Evolutionary conservation across 2,888 invertebrate species (phyloP).

Genomic region (Philhelius pedissequus): DNA sequence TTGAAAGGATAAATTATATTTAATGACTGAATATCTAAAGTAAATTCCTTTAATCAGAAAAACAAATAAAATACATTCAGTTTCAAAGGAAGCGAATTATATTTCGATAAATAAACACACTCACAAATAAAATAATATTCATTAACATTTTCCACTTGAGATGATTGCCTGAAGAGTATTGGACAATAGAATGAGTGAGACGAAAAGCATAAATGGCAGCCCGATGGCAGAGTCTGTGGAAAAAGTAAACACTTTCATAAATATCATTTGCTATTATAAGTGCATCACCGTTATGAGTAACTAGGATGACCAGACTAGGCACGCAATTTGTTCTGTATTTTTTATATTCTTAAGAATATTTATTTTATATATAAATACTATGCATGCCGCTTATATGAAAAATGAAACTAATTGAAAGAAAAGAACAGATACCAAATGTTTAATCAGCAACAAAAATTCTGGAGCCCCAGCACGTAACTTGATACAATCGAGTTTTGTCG

Average conservation of each 20-base stretch:
- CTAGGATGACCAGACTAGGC: neutral
- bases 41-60: neutral
- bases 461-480: too few relatives aligned
- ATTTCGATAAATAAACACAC: conserved; percentile 41
- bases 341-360: too few relatives aligned
- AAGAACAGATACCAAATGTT: too few relatives aligned
- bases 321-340: too few relatives aligned
- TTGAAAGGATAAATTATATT: neutral
- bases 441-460: too few relatives aligned
- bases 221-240: conserved; percentile 2
- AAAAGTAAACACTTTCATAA: conserved; percentile 35
- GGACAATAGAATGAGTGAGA: neutral
- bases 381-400: too few relatives aligned
- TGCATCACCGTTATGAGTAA: conserved; percentile 4
- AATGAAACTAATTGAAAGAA: too few relatives aligned
- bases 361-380: too few relatives aligned
- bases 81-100: conserved; percentile 22
- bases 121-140: conserved; percentile 51
- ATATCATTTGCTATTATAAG: conserved; percentile 1
- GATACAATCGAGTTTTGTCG: too few relatives aligned
- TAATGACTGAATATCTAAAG: neutral
- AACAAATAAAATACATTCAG: neutral
- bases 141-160: conserved; percentile 56
- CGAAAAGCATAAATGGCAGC: neutral
- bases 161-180: conserved; percentile 35